Evolutionary conservation across 2,797 vertebrate species (phyloP), one percentile per base, ranked within the genome.

Genomic region (Fratercula arctica): DNA sequence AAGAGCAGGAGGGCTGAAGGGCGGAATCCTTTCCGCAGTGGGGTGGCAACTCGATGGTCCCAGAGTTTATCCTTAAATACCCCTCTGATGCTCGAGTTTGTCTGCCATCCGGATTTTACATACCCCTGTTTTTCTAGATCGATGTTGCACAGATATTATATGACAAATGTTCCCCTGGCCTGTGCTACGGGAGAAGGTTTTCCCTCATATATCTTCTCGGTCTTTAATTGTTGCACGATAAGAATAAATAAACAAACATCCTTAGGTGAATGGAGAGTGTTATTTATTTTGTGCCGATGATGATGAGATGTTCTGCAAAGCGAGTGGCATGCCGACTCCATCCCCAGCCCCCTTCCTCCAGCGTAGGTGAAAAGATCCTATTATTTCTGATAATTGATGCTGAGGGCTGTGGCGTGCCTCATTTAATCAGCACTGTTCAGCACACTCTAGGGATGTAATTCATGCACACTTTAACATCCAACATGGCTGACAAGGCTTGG

Each of bases 361-460:
- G 31, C 14, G 23, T 37, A n/a, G 93, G 90, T 95, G 74, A 72
- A 93, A 94, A 88, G 95, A 96, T 91, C 88, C 96, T 69, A 64
- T 97, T 96, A 77, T 96, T 94, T 83, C 96, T 96, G 92, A 46
- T 96, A 95, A 97, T 97, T 95, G 97, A 94, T 96, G 93, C 96
- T 82, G 93, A 97, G 97, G 94, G 96, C 96, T 92, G 82, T 94
- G 68, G 95, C 54, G 57, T 91, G 95, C 96, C 98, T 96, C 94
- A 61, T 93, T 91, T 92, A 89, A 93, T 96, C 94, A 84, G 96
- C 81, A 29, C 80, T 29, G 87, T 73, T 78, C 94, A 23, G 85
- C 80, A 57, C 96, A 82, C 82, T 75, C 94, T 82, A 25, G 91
- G 89, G 90, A 86, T 80, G 93, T 78, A 75, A 95, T 91, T 92